These are phyloP conservation scores for Amia ocellicauda DNA, from an alignment of 2,113 vertebrate genomes.

Conservation along the genomic window DNA sequence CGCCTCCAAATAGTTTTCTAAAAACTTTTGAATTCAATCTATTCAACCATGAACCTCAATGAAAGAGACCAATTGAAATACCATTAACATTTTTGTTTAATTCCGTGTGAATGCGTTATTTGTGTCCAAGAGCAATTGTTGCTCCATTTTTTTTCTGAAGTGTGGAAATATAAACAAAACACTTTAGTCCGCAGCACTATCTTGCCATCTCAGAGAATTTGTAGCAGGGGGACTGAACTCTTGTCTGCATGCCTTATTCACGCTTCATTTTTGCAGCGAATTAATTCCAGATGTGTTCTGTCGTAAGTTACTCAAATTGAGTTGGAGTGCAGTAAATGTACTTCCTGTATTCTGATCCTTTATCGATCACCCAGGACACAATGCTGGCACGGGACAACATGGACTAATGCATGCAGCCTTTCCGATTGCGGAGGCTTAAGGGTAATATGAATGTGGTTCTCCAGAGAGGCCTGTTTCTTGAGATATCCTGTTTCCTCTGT, in stretches of 20 bases:
- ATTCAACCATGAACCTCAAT: too few relatives aligned
- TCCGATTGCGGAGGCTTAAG: constrained; percentile 8
- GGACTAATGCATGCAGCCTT: neutral
- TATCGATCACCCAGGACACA: constrained; percentile 46
- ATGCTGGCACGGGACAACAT: constrained; percentile 37
- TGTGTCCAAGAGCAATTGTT: neutral
- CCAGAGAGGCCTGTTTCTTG: neutral
- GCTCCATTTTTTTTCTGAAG: constrained; percentile 2
- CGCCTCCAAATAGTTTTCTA: too few relatives aligned
- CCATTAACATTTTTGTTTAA: too few relatives aligned
- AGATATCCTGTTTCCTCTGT: constrained; percentile 10
- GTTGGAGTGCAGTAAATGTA: constrained; percentile 38
- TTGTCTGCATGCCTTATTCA: constrained; percentile 44
- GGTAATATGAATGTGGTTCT: constrained; percentile 11
- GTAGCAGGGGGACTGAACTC: constrained; percentile 57
- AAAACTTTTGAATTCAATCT: too few relatives aligned
- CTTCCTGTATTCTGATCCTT: constrained; percentile 35
- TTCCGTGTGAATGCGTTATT: constrained; percentile 8
- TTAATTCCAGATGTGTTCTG: constrained; percentile 84
- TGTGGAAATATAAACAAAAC: constrained; percentile 47
- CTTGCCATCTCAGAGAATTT: constrained; percentile 58
- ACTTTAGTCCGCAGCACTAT: constrained; percentile 69
- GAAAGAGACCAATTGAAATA: too few relatives aligned
- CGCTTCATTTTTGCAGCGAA: constrained; percentile 42
- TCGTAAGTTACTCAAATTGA: constrained; percentile 51